phyloP scores from a whole-genome alignment of 2,797 vertebrate genomes.

The Trematomus bernacchii region DNA sequence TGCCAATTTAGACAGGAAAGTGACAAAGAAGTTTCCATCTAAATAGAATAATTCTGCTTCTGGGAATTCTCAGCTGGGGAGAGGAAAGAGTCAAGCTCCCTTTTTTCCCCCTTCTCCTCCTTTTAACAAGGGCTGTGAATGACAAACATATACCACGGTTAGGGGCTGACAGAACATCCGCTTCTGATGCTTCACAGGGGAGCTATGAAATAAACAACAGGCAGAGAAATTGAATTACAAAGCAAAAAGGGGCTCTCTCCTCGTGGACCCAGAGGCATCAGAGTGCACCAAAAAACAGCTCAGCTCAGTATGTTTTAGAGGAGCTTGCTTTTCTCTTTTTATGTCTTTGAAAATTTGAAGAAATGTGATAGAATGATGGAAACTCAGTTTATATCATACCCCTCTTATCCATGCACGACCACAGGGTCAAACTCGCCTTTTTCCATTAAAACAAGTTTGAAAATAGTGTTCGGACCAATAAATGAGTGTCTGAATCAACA shows the following conservation, averaged over 20 bases:
- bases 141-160: conserved; percentile 94
- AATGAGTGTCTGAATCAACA: conserved; percentile 23
- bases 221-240: conserved; percentile 91
- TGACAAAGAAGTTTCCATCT: conserved; percentile 95
- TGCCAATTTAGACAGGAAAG: conserved; percentile 96
- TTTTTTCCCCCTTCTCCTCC: conserved; percentile 76
- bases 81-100: conserved; percentile 84
- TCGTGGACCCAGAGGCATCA: conserved; percentile 58
- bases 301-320: conserved; percentile 27
- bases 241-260: conserved; percentile 76
- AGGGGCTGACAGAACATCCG: conserved; percentile 91
- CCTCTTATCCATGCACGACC: conserved; percentile 1
- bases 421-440: conserved; percentile 23
- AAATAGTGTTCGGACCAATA: conserved; percentile 14
- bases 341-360: conserved; percentile 15
- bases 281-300: conserved; percentile 39
- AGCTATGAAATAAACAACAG: conserved; percentile 91
- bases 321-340: conserved; percentile 39
- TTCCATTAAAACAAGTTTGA: conserved; percentile 27
- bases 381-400: conserved; percentile 7
- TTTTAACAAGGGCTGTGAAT: conserved; percentile 93
- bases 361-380: not conserved
- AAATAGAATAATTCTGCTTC: conserved; percentile 95
- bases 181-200: conserved; percentile 92
- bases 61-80: conserved; percentile 92